These are phyloP conservation scores for Phrynocephalus guinanensis DNA, from an alignment of 2,797 vertebrate genomes.

Conservation along the genomic window DNA sequence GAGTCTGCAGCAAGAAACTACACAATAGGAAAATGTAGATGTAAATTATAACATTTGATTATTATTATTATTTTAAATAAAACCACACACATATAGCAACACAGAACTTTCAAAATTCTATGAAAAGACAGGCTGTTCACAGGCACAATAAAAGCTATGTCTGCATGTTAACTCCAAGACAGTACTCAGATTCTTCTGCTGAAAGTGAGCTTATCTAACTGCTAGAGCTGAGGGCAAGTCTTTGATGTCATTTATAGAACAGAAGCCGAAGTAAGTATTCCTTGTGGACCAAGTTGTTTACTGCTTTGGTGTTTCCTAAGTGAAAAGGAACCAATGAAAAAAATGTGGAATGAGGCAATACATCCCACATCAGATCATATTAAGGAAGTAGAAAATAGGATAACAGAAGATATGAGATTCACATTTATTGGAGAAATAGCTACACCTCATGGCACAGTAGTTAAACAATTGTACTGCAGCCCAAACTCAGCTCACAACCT, in stretches of 20 bases:
- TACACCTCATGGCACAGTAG: too few species aligned
- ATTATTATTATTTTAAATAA: neutral
- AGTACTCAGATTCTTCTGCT: constrained; percentile 20
- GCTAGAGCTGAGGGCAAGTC: neutral
- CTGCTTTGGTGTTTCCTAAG: neutral
- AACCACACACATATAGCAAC: neutral
- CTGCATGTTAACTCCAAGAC: neutral
- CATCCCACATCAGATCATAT: neutral
- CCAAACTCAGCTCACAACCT: too few species aligned
- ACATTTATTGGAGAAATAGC: too few species aligned
- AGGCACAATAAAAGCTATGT: neutral
- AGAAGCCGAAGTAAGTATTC: neutral
- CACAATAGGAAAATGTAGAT: neutral
- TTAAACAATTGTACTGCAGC: too few species aligned
- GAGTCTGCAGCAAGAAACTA: neutral
- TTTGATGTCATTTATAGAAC: neutral
- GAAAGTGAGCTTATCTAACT: neutral
- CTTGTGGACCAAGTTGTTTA: neutral
- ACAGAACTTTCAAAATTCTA: neutral
- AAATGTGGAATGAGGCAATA: neutral
- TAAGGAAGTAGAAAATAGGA: neutral
- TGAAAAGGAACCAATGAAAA: constrained; percentile 13
- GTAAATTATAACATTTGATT: constrained; percentile 1
- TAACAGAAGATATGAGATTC: too few species aligned
- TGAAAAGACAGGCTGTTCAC: neutral